These are phyloP conservation scores for Drosophila santomea DNA, from an alignment of 1,140 invertebrate genomes.

Conservation along the genomic window DNA sequence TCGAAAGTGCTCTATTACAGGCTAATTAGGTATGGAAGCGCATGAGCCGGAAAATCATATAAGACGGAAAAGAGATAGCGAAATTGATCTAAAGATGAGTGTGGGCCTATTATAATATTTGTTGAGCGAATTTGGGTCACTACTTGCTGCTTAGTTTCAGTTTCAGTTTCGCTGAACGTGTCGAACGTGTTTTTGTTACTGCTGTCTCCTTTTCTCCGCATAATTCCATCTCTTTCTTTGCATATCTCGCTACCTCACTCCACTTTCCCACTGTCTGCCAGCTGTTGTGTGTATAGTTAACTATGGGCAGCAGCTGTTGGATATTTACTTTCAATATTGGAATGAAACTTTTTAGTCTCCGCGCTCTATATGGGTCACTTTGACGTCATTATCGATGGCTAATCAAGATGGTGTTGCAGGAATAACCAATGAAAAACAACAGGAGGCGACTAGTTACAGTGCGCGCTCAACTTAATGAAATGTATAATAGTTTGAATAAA, in stretches of 20 bases:
- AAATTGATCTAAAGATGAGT: slow-evolving; percentile 16
- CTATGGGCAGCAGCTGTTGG: slow-evolving; percentile 66
- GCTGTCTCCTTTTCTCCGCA: not conserved
- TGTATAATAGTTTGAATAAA: not conserved
- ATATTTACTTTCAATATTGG: slow-evolving; percentile 78
- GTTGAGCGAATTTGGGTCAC: slow-evolving; percentile 73
- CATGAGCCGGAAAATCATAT: slow-evolving; percentile 50
- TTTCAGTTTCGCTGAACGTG: slow-evolving; percentile 60
- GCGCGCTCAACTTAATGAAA: not conserved
- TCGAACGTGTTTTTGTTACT: slow-evolving; percentile 60
- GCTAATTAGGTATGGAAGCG: slow-evolving; percentile 56
- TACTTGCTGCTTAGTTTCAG: slow-evolving; percentile 55
- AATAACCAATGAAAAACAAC: slow-evolving; percentile 4
- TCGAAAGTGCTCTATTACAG: slow-evolving; percentile 67
- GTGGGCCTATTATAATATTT: slow-evolving; percentile 64
- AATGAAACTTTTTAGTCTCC: slow-evolving; percentile 44
- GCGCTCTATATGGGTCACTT: slow-evolving; percentile 37
- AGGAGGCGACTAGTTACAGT: slow-evolving; percentile 23
- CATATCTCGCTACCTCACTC: not conserved
- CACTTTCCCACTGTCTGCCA: slow-evolving; percentile 25
- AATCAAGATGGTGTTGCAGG: slow-evolving; percentile 17
- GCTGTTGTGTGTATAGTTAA: slow-evolving; percentile 47
- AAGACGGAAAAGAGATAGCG: slow-evolving; percentile 9
- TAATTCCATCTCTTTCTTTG: not conserved
- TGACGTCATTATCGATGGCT: slow-evolving; percentile 49